These are phyloP conservation scores for Tetramorium alpestre DNA, from an alignment of 1,140 invertebrate species.

Conservation along the genomic window DNA sequence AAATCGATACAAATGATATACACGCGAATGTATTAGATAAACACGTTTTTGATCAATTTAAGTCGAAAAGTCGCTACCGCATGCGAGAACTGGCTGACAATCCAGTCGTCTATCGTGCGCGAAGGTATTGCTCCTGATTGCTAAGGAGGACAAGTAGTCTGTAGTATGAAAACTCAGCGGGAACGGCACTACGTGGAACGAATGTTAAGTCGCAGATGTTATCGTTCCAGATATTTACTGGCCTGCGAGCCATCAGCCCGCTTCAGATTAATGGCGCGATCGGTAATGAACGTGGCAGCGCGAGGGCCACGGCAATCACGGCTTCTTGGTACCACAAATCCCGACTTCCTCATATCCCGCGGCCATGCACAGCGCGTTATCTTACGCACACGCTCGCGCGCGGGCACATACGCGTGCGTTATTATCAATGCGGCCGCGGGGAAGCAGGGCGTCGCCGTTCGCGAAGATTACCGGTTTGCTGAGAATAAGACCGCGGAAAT, in stretches of 20 bases:
- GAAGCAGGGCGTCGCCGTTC: slow-evolving; percentile 64
- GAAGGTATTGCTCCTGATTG: slow-evolving; percentile 49
- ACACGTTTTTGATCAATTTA: slow-evolving; percentile 9
- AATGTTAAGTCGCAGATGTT: slow-evolving; percentile 78
- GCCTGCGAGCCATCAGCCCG: slow-evolving; percentile 75
- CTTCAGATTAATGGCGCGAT: slow-evolving; percentile 82
- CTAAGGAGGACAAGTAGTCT: slow-evolving; percentile 63
- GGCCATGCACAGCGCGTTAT: slow-evolving; percentile 61
- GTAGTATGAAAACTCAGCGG: slow-evolving; percentile 66
- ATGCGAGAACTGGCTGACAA: neutral
- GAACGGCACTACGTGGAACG: slow-evolving; percentile 64
- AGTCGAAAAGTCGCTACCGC: slow-evolving; percentile 7
- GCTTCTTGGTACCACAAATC: slow-evolving; percentile 78
- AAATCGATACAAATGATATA: neutral
- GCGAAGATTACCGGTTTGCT: slow-evolving; percentile 38
- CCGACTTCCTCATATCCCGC: slow-evolving; percentile 67
- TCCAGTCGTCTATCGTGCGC: slow-evolving; percentile 35
- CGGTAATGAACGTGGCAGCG: slow-evolving; percentile 82
- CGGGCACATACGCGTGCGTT: slow-evolving; percentile 68
- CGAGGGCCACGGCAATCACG: slow-evolving; percentile 76
- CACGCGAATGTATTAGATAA: neutral
- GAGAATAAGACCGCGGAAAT: slow-evolving; percentile 46
- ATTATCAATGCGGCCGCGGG: slow-evolving; percentile 68
- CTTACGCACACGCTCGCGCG: slow-evolving; percentile 58
- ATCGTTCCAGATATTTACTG: slow-evolving; percentile 80